phyloP scores from a whole-genome alignment of 2,113 vertebrate species.

The Dasypus novemcinctus region DNA sequence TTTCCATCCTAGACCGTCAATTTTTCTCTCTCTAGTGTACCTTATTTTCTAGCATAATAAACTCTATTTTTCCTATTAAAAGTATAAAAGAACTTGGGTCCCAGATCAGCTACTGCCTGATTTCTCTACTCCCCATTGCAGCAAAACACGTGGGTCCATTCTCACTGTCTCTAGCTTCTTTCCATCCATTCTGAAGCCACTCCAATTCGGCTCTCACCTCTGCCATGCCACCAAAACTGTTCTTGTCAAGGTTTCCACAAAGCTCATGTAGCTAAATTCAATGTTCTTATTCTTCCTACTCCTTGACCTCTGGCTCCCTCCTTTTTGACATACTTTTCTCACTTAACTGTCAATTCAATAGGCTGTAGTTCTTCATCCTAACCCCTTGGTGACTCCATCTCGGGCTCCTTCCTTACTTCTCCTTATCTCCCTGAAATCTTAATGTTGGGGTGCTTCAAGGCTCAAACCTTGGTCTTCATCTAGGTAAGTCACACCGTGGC shows the following conservation, averaged over 20 bases:
- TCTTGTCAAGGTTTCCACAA: not conserved
- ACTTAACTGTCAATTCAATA: not conserved
- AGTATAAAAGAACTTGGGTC: not conserved
- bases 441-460: not conserved
- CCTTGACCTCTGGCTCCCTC: not conserved
- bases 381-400: not conserved
- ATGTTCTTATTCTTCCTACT: not conserved
- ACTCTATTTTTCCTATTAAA: not conserved
- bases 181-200: too few relatives aligned
- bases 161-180: not conserved
- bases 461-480: not conserved
- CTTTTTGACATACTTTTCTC: not conserved
- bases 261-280: not conserved
- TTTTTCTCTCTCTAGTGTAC: not conserved
- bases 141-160: not conserved
- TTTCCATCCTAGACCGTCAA: not conserved
- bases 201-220: not conserved
- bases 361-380: not conserved
- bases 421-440: not conserved
- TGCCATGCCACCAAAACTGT: not conserved
- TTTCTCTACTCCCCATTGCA: not conserved
- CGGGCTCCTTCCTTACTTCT: not conserved
- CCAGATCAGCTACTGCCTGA: not conserved
- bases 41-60: not conserved
- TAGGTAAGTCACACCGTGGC: not conserved